phyloP scores from a whole-genome alignment of 1,140 invertebrate species.

The Anastrepha ludens region DNA sequence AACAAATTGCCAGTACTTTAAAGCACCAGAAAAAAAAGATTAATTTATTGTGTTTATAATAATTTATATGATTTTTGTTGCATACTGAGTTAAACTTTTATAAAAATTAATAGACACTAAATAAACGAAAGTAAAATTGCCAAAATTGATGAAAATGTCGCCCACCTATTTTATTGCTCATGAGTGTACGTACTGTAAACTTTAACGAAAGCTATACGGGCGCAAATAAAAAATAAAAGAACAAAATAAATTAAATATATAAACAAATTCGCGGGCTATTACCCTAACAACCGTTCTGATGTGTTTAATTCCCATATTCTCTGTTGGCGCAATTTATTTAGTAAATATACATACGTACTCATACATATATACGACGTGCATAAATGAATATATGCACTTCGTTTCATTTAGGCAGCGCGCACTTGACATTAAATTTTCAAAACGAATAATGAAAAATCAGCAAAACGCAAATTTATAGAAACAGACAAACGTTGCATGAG shows the following conservation, averaged over 20 bases:
- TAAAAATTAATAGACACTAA: no score
- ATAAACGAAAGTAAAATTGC: no score
- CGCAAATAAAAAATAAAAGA: not conserved
- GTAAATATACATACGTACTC: not conserved
- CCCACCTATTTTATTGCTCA: no score
- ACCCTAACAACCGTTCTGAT: not conserved
- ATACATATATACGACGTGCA: not conserved
- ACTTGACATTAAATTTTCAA: conserved; percentile 50
- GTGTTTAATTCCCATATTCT: not conserved
- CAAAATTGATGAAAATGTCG: no score
- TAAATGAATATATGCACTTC: not conserved
- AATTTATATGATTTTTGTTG: no score
- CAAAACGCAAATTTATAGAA: conserved; percentile 9
- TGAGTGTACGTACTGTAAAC: not conserved
- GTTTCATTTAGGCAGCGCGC: not conserved
- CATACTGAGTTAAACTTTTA: no score
- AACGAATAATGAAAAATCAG: not conserved
- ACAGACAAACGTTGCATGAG: not conserved
- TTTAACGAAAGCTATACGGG: not conserved
- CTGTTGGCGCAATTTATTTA: not conserved
- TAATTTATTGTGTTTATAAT: no score
- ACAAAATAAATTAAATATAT: not conserved
- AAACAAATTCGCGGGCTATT: not conserved
- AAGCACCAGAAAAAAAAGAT: no score
- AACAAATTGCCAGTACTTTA: no score